phyloP scores from a whole-genome alignment of 2,113 vertebrate species.

The Hemiscyllium ocellatum region DNA sequence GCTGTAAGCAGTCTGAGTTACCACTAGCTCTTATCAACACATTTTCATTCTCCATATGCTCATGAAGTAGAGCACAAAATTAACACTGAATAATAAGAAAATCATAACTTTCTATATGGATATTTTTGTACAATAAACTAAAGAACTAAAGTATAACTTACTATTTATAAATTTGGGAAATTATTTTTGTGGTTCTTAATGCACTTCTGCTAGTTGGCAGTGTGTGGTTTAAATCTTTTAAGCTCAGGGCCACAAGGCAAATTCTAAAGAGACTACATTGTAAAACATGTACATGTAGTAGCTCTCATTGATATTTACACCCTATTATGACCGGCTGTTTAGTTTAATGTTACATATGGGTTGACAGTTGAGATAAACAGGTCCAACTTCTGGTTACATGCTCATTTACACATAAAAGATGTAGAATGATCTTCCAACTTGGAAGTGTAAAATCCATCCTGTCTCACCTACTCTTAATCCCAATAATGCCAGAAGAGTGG shows the following conservation, averaged over 20 bases:
- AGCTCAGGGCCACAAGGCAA: not conserved
- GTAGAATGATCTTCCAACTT: not conserved
- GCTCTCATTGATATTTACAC: not conserved
- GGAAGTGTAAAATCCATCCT: not conserved
- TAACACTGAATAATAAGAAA: not conserved
- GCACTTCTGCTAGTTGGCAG: not conserved
- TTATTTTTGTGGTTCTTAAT: not conserved
- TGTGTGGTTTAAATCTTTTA: not conserved
- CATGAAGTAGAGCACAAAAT: not conserved
- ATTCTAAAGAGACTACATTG: not conserved
- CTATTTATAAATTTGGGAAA: not conserved
- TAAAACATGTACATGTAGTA: not conserved
- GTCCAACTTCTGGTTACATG: not conserved
- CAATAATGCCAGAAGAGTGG: not conserved
- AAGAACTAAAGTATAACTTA: not conserved
- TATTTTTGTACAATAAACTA: not conserved
- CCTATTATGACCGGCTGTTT: not conserved
- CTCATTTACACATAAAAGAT: not conserved
- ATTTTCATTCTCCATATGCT: not conserved
- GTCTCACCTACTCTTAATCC: not conserved
- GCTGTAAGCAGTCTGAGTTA: not conserved
- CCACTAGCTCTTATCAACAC: not conserved
- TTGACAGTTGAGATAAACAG: not conserved
- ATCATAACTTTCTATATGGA: not conserved
- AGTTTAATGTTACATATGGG: not conserved